These are phyloP conservation scores for Liodrosophila aerea DNA, from an alignment of 2,888 invertebrate genomes.

Conservation along the genomic window DNA sequence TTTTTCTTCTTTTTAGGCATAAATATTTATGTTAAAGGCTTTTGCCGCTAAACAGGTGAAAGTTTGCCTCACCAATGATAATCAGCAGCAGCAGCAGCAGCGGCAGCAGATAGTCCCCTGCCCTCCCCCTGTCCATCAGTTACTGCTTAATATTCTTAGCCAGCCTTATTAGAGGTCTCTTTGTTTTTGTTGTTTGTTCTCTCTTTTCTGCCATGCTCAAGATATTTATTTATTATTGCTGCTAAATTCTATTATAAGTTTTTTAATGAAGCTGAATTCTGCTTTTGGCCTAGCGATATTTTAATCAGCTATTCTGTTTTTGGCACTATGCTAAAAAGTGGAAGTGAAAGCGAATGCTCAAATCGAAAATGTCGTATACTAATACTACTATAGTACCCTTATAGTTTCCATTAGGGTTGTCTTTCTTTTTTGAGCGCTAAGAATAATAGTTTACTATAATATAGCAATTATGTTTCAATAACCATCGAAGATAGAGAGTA, in stretches of 20 bases:
- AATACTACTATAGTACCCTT: conserved; percentile 1
- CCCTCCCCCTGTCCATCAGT: conserved; percentile 29
- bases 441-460: too few relatives aligned
- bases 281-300: conserved; percentile 20
- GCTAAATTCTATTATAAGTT: conserved; percentile 34
- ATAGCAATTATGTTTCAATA: too few relatives aligned
- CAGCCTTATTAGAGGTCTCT: conserved; percentile 14
- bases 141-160: conserved; percentile 64
- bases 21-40: conserved; percentile 71
- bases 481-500: too few relatives aligned
- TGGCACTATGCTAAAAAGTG: conserved; percentile 11
- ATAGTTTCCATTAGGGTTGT: too few relatives aligned
- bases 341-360: conserved; percentile 54
- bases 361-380: conserved; percentile 8
- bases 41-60: conserved; percentile 72
- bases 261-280: conserved; percentile 35
- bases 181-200: conserved; percentile 24
- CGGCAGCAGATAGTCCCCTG: conserved; percentile 15
- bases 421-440: too few relatives aligned
- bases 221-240: conserved; percentile 32
- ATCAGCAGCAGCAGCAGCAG: conserved; percentile 36
- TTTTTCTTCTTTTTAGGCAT: conserved; percentile 59
- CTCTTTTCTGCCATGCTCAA: conserved; percentile 14
- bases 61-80: conserved; percentile 57
- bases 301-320: conserved; percentile 14